Base-by-base conservation (phyloP, 2,888 invertebrate genomes). In the Thereva unica region DNA sequence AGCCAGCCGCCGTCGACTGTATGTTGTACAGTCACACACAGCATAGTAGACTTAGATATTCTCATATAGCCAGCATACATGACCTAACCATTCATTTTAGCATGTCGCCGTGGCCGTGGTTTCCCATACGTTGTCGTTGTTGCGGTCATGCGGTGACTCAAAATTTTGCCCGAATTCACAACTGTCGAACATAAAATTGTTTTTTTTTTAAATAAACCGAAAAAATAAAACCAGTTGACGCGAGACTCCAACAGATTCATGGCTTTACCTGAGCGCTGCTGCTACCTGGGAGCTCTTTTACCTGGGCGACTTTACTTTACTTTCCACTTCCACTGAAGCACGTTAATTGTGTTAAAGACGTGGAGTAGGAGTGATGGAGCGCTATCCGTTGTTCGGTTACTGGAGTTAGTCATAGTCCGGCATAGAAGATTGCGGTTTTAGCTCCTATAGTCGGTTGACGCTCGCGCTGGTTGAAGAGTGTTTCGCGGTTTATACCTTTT, bases 271-370 rank as follows among this genome's bases (percentile, higher is more conserved):
- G 23, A 23, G 23, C 2, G 23, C 23, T 23, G 23, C 23, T 23
- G 23, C 23, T 23, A 23, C 23, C 23, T 23, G 23, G 23, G 23
- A 23, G 23, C 23, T 23, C 23, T 23, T 23, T 23, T 23, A 23
- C 23, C 23, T 23, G 23, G 23, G 23, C 23, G 23, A 23, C 23
- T 23, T 23, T 23, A 23, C 61, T 50, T 61, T 61, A 61, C 61
- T 61, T 61, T 61, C 61, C 61, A 61, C 61, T 61, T 61, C 61
- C 50, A 61, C 61, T 50, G 23, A 50, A 44, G 41, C 61, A 50
- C 59, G 47, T 49, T 61, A 61, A 61, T 61, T 61, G 61, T 50
- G 49, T 41, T 61, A 61, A 61, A 61, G 61, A 61, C 50, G 50
- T 50, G 61, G 47, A 40, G 10, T 9, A 44, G 35, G 44, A 45